Percentiles rank a stretch among this genome's conserved stretches.
These are phyloP conservation scores for Formicarius rufipectus DNA, from an alignment of 2,113 vertebrate species.

Conservation along the genomic window DNA sequence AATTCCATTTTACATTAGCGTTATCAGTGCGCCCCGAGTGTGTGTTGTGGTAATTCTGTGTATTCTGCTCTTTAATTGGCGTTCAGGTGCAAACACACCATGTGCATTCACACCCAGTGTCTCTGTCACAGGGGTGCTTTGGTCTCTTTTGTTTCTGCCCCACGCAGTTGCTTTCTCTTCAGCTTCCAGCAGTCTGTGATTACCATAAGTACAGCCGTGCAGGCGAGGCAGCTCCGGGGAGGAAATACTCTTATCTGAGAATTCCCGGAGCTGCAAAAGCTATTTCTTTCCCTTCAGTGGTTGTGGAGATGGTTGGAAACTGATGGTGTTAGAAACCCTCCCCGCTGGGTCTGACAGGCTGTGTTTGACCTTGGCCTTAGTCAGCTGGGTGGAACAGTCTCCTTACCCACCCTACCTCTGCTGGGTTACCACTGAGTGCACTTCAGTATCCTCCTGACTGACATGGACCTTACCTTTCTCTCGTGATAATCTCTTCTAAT, in stretches of 20 bases:
- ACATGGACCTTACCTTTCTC: neutral
- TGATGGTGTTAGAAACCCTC: neutral
- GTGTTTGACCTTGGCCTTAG: neutral
- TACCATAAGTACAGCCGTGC: neutral
- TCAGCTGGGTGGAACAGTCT: neutral
- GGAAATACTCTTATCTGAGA: neutral
- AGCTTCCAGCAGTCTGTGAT: neutral
- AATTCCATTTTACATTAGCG: neutral
- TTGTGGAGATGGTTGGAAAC: neutral
- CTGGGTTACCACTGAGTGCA: rapidly evolving
- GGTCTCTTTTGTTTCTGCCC: constrained; percentile 3
- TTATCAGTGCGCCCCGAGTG: neutral
- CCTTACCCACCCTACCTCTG: neutral
- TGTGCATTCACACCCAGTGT: neutral
- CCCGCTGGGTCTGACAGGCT: neutral
- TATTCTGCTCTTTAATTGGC: neutral
- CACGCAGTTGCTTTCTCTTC: neutral
- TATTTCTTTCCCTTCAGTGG: neutral
- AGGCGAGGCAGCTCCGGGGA: neutral
- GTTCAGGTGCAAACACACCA: neutral
- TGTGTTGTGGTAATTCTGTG: neutral
- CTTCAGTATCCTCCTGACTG: neutral
- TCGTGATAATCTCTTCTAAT: neutral
- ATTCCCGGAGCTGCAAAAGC: neutral
- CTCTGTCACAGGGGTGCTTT: neutral